phyloP scores from a whole-genome alignment of 2,797 vertebrate genomes.

The Margarornis squamiger region DNA sequence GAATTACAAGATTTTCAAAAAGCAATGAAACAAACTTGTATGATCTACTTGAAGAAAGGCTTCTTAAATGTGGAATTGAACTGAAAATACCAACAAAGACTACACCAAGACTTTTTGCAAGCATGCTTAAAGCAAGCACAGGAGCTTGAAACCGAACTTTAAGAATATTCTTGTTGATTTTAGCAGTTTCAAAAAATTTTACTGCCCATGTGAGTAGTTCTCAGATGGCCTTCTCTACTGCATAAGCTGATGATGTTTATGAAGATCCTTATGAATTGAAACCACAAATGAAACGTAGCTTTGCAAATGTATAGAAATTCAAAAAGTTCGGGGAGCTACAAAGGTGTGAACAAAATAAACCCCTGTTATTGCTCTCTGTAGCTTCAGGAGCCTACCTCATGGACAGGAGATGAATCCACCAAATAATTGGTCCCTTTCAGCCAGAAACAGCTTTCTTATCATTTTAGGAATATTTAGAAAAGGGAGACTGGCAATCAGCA shows the following conservation, averaged over 20 bases:
- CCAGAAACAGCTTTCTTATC: neutral
- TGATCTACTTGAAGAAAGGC: neutral
- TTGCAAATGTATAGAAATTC: neutral
- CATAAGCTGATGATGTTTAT: neutral
- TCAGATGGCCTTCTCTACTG: neutral
- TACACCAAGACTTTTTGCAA: neutral
- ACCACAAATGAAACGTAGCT: neutral
- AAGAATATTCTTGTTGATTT: neutral
- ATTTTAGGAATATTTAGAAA: neutral
- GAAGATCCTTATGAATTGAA: neutral
- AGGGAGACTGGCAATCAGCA: neutral
- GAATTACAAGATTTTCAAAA: slow-evolving; percentile 1
- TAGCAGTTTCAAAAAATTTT: neutral
- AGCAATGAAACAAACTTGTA: neutral
- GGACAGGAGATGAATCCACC: neutral
- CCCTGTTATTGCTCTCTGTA: neutral
- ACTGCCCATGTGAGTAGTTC: neutral
- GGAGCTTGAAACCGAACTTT: neutral
- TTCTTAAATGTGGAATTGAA: neutral
- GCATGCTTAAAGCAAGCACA: neutral
- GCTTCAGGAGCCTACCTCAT: neutral
- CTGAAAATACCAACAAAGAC: neutral
- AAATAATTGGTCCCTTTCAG: neutral
- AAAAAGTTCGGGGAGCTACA: neutral
- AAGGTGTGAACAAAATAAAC: neutral